Base-by-base conservation (phyloP, 2,113 vertebrate genomes). In the Pyrgilauda ruficollis region DNA sequence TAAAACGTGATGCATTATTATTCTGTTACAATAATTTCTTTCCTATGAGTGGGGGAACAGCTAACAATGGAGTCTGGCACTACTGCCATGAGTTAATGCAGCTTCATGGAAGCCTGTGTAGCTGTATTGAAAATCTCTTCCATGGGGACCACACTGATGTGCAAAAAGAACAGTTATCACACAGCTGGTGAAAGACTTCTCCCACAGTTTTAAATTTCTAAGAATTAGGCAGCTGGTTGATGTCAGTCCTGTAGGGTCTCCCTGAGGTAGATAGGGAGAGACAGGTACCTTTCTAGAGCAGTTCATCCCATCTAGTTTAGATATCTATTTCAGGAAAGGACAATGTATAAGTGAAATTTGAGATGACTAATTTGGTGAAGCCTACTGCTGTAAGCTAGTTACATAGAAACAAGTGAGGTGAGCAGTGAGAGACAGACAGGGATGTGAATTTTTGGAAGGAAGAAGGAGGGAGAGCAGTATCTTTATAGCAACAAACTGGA, bases 71-170 rank as follows among this genome's bases (percentile, higher is more conserved):
- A 6, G 1, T n/a, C 21, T 63, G 47, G n/a, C 13, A 82, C 16
- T 58, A 39, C 22, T 59, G 33, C 52, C 2, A 0, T 22, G 19
- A 73, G 49, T 69, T 90, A 66, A 62, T 0, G 1, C 4, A 53
- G 28, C 14, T 88, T 66, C 27, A 58, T 10, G 28, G 37, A 93
- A 91, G 18, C 18, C 35, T 28, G 26, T 2, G 33, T 11, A 70
- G 53, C 26, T 72, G 13, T 44, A 74, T 52, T 22, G 47, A 72
- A 74, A 46, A 69, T 35, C 30, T 78, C 26, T 33, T 49, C 50
- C 49, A 39, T 13, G 47, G 85, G 49, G 23, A 77, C 28, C 59
- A 88, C 84, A 70, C 12, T 15, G 61, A 76, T 24, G 11, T 41
- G 55, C 3, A 15, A 64, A 35, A 82, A 82, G 15, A 73, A 89